These are phyloP conservation scores for Anser brachyrhynchus DNA, from an alignment of 2,113 vertebrate species.

Conservation along the genomic window DNA sequence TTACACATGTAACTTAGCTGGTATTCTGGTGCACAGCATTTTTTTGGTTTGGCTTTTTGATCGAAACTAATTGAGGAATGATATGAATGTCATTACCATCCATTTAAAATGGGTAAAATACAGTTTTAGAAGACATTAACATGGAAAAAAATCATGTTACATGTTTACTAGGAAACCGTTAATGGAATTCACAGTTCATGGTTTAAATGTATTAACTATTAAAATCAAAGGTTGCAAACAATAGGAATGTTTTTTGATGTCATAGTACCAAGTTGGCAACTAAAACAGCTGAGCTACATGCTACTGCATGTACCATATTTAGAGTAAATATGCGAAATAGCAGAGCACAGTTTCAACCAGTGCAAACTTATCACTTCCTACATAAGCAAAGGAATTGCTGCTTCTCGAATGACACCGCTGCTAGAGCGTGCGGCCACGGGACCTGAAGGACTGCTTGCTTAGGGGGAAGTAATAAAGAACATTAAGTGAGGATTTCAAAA, in stretches of 20 bases:
- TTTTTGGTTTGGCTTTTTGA: not conserved
- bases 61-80: not conserved
- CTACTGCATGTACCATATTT: slow-evolving; percentile 19
- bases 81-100: not conserved
- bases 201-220: not conserved
- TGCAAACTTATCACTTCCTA: not conserved
- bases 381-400: not conserved
- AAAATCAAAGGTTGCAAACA: not conserved
- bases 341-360: not conserved
- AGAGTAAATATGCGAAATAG: slow-evolving; percentile 39
- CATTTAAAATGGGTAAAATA: not conserved
- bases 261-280: not conserved
- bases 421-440: fast-evolving
- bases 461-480: not conserved
- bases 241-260: not conserved
- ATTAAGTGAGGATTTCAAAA: not conserved
- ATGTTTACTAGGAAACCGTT: not conserved
- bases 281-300: not conserved
- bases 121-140: not conserved
- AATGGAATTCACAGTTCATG: not conserved
- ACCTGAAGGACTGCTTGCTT: not conserved
- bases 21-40: too few species aligned
- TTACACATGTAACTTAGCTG: not conserved
- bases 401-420: not conserved
- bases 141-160: not conserved